Percentiles rank a stretch among this genome's conserved stretches.
These are phyloP conservation scores for Ctenochaetus hawaiiensis DNA, from an alignment of 2,797 vertebrate species.

Conservation along the genomic window DNA sequence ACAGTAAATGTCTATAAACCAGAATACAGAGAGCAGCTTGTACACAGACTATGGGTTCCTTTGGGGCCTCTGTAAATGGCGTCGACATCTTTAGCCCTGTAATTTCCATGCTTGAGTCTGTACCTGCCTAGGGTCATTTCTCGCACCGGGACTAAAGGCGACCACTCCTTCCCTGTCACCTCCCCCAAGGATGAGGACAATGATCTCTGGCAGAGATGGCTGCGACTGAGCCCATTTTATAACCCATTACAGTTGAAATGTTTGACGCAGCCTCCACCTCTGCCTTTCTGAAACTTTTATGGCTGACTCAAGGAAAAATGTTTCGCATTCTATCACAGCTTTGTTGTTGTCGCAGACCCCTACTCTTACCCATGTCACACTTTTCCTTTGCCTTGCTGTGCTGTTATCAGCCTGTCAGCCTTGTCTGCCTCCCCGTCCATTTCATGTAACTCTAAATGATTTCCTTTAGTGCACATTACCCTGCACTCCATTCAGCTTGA, in stretches of 20 bases:
- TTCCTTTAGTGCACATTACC: slow-evolving; percentile 31
- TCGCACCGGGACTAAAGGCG: slow-evolving; percentile 58
- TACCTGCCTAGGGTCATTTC: slow-evolving; percentile 78
- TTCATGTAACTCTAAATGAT: slow-evolving; percentile 48
- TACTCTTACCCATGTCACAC: slow-evolving; percentile 19
- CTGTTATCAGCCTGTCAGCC: slow-evolving; percentile 49
- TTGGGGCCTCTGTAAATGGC: slow-evolving; percentile 46
- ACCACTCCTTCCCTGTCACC: slow-evolving; percentile 54
- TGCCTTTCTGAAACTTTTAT: slow-evolving; percentile 44
- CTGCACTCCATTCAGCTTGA: slow-evolving; percentile 18
- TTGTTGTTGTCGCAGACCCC: slow-evolving; percentile 24
- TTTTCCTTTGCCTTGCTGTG: slow-evolving; percentile 25
- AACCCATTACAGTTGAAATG: slow-evolving; percentile 57
- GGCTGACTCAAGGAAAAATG: slow-evolving; percentile 55
- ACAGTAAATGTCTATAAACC: neutral
- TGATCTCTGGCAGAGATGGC: slow-evolving; percentile 36
- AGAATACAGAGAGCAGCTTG: slow-evolving; percentile 25
- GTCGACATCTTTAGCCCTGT: slow-evolving; percentile 52
- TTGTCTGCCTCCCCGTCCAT: slow-evolving; percentile 21
- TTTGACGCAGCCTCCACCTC: slow-evolving; percentile 45
- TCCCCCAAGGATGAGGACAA: slow-evolving; percentile 52
- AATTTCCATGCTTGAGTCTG: slow-evolving; percentile 69
- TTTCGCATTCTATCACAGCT: slow-evolving; percentile 49
- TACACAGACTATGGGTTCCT: slow-evolving; percentile 23
- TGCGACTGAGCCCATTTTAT: slow-evolving; percentile 56